Evolutionary conservation across 2,113 vertebrate genomes (phyloP).

Genomic region (Corythaeola cristata): DNA sequence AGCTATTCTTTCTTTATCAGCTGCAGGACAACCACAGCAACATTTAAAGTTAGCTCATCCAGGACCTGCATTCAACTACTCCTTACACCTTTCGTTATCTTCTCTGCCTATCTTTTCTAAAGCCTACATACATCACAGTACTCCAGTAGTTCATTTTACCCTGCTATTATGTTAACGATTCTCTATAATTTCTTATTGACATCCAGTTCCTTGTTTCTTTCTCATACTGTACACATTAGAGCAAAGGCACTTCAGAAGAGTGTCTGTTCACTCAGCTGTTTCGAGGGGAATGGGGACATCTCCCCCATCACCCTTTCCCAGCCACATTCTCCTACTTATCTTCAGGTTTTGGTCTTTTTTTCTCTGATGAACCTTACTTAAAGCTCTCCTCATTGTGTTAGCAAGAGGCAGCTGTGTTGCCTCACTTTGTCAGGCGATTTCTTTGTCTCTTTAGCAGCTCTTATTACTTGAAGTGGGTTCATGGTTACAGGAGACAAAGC

Average conservation of each 20-base stretch:
- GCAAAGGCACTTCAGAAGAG: background rate
- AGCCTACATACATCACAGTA: background rate
- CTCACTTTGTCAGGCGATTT: background rate
- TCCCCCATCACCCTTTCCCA: background rate
- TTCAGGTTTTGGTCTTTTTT: background rate
- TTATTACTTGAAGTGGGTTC: background rate
- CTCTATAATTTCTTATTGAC: background rate
- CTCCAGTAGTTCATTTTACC: background rate
- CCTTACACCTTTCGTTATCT: background rate
- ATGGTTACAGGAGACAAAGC: background rate
- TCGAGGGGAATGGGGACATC: background rate
- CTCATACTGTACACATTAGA: background rate
- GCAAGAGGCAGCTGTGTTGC: background rate
- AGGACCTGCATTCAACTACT: background rate
- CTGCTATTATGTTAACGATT: background rate
- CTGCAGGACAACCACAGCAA: background rate
- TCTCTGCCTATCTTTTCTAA: background rate
- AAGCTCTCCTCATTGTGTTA: background rate
- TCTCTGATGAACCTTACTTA: background rate
- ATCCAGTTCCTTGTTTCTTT: background rate
- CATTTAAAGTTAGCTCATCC: background rate
- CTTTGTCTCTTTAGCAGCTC: background rate
- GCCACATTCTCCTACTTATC: accelerated
- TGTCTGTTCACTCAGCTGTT: background rate
- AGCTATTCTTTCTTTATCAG: background rate